These are phyloP conservation scores for Myripristis murdjan DNA, from an alignment of 2,797 vertebrate species.

Conservation along the genomic window DNA sequence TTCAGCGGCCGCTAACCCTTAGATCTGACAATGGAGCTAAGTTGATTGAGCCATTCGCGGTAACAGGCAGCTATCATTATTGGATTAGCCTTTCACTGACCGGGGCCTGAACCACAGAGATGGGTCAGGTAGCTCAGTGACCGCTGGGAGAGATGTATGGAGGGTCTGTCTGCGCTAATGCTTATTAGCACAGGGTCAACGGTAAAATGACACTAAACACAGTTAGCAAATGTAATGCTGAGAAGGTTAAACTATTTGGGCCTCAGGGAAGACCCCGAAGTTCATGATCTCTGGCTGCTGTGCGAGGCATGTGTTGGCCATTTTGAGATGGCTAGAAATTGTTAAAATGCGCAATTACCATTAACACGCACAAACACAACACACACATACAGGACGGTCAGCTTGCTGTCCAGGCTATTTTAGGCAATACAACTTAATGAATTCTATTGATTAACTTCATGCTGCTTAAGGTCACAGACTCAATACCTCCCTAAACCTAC, in stretches of 20 bases:
- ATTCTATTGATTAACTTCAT: conserved; percentile 58
- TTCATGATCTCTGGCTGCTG: conserved; percentile 32
- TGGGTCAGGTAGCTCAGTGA: conserved; percentile 55
- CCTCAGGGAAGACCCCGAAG: conserved; percentile 10
- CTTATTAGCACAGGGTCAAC: conserved; percentile 50
- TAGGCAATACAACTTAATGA: conserved; percentile 45
- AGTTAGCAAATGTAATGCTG: conserved; percentile 53
- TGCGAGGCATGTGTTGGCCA: neutral
- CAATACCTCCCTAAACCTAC: conserved; percentile 1
- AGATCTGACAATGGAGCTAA: conserved; percentile 61
- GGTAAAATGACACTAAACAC: conserved; percentile 47
- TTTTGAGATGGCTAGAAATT: neutral
- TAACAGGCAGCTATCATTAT: conserved; percentile 59
- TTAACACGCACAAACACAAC: conserved; percentile 1
- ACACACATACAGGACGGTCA: conserved; percentile 40
- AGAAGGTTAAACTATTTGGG: conserved; percentile 47
- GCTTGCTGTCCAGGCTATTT: conserved; percentile 22
- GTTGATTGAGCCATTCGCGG: conserved; percentile 61
- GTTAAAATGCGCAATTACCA: conserved; percentile 17
- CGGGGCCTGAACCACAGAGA: conserved; percentile 67
- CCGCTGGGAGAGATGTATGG: conserved; percentile 37
- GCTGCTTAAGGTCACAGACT: conserved; percentile 49
- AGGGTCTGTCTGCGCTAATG: conserved; percentile 49
- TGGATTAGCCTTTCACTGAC: conserved; percentile 73
- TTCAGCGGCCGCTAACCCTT: conserved; percentile 31